A percentile compares a stretch with the other conserved stretches of the same genome.
phyloP scores from a whole-genome alignment of 2,113 vertebrate genomes.

The Natator depressus region DNA sequence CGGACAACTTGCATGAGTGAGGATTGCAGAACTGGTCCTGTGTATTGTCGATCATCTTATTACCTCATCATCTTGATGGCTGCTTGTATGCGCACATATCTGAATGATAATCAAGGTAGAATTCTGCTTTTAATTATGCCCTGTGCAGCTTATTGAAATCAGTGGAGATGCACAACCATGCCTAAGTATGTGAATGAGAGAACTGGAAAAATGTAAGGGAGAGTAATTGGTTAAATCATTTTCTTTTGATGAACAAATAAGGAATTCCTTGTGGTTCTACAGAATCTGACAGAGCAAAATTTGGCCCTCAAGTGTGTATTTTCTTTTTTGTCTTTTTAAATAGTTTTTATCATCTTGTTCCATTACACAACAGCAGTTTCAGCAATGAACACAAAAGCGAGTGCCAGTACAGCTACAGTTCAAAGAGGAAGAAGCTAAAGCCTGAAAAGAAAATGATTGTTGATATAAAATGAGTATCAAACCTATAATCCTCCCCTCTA shows the following conservation, averaged over 20 bases:
- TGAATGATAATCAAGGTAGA: conserved; percentile 52
- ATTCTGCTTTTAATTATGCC: conserved; percentile 58
- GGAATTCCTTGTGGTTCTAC: not conserved
- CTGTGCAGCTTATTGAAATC: not conserved
- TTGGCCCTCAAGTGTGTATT: not conserved
- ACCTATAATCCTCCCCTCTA: conserved; percentile 5
- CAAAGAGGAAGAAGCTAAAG: not conserved
- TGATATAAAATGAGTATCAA: conserved; percentile 54
- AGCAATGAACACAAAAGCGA: not conserved
- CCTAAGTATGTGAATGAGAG: not conserved
- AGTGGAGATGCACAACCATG: accelerated
- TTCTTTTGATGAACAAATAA: not conserved
- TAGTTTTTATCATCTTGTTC: conserved; percentile 15
- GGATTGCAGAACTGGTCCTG: accelerated
- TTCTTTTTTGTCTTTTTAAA: conserved; percentile 33
- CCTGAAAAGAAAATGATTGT: conserved; percentile 42
- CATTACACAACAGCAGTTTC: not conserved
- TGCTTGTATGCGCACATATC: not conserved
- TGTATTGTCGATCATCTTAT: not conserved
- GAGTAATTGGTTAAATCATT: conserved; percentile 5
- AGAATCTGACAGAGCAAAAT: conserved; percentile 8
- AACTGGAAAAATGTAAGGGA: not conserved
- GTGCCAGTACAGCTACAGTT: conserved; percentile 17
- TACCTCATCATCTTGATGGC: conserved; percentile 16
- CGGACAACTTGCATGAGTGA: accelerated